Conservation (phyloP, 1,140 invertebrate genomes). For the Asobara japonica region DNA sequence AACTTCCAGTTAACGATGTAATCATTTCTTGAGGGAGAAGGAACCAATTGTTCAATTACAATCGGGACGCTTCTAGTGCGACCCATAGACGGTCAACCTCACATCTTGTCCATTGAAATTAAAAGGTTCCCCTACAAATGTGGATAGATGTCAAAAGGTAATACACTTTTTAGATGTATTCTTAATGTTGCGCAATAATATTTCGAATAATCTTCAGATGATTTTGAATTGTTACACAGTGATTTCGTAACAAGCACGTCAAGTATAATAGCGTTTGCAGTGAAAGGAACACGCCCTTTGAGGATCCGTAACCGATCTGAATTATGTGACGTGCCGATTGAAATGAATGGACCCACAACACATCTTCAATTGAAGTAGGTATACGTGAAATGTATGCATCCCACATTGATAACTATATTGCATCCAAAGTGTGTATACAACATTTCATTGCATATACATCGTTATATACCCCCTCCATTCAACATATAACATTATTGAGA, state of each 20-base stretch:
- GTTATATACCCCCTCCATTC: slow-evolving; percentile 29
- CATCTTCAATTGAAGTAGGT: background rate
- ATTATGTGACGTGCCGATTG: slow-evolving; percentile 14
- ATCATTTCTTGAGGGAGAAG: no score
- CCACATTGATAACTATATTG: background rate
- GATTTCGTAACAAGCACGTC: slow-evolving; percentile 21
- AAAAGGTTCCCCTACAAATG: no score
- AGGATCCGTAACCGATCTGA: slow-evolving; percentile 40
- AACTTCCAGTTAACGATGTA: no score
- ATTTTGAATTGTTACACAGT: slow-evolving; percentile 1
- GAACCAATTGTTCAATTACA: no score
- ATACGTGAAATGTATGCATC: background rate
- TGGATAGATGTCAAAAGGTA: no score
- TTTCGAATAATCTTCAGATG: background rate
- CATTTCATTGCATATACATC: background rate
- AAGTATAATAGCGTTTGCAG: slow-evolving; percentile 2
- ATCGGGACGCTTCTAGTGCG: no score
- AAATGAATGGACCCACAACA: background rate
- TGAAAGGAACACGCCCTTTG: slow-evolving; percentile 9
- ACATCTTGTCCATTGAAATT: no score
- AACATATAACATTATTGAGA: slow-evolving; percentile 14
- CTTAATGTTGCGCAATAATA: no score
- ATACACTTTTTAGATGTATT: no score
- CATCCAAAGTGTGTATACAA: slow-evolving; percentile 14
- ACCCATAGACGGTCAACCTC: no score